A percentile compares a stretch with the other conserved stretches of the same genome.
phyloP scores from a whole-genome alignment of 2,113 vertebrate species.

The Anhinga anhinga region DNA sequence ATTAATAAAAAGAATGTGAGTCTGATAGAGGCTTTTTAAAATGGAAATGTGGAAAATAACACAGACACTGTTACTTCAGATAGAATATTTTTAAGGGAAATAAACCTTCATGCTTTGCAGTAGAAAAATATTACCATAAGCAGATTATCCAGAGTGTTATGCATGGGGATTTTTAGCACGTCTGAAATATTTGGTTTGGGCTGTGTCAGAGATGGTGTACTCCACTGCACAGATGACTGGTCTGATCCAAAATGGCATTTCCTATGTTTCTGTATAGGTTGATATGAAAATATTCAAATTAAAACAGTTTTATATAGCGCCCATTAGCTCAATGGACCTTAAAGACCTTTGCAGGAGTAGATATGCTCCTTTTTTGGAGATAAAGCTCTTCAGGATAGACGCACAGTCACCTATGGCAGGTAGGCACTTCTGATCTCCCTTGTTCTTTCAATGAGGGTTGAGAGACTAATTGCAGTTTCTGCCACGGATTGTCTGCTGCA shows the following conservation, averaged over 20 bases:
- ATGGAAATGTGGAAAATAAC: not conserved
- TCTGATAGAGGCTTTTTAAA: not conserved
- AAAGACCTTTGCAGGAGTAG: not conserved
- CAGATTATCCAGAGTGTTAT: not conserved
- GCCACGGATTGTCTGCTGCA: not conserved
- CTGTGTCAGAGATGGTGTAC: not conserved
- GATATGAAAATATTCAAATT: not conserved
- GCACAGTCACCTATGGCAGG: not conserved
- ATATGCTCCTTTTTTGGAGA: not conserved
- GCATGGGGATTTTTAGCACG: not conserved
- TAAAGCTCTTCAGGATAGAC: not conserved
- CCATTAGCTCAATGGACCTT: not conserved
- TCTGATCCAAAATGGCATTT: slow-evolving; percentile 2
- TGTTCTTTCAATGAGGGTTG: not conserved
- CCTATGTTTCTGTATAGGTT: not conserved
- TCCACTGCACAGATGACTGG: not conserved
- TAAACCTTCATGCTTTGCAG: not conserved
- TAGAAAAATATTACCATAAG: not conserved
- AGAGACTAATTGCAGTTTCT: not conserved
- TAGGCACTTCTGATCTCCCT: not conserved
- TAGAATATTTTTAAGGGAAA: not conserved
- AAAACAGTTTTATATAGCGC: not conserved
- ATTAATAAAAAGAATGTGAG: not conserved
- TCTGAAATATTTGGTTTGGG: not conserved
- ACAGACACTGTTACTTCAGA: not conserved